These are phyloP conservation scores for Meriones psammophilus DNA, from an alignment of 2,797 vertebrate genomes.

Conservation along the genomic window DNA sequence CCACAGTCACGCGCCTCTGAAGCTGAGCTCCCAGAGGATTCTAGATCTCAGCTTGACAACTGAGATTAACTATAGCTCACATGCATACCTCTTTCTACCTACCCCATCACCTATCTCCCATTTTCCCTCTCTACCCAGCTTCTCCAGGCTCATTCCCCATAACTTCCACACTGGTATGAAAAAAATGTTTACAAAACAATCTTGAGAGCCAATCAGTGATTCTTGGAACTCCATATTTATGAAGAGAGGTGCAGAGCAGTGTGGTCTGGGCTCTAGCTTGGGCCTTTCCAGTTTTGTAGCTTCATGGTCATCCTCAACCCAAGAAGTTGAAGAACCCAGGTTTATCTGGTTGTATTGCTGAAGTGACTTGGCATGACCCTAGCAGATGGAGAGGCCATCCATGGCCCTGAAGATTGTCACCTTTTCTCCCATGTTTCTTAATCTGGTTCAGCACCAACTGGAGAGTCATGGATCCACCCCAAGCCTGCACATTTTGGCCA, in stretches of 20 bases:
- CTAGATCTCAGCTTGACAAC: not conserved
- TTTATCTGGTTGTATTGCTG: not conserved
- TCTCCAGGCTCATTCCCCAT: not conserved
- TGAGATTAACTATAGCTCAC: not conserved
- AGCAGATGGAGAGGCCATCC: not conserved
- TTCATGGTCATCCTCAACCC: not conserved
- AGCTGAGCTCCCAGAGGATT: not conserved
- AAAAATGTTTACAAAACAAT: not conserved
- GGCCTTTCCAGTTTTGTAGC: not conserved
- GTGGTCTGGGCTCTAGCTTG: not conserved
- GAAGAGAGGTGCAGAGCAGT: no score
- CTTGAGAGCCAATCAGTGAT: not conserved
- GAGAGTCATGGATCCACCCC: not conserved
- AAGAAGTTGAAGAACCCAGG: constrained; percentile 1
- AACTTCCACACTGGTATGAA: not conserved
- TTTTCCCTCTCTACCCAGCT: not conserved
- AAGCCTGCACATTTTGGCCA: not conserved
- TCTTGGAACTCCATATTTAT: no score
- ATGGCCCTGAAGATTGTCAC: no score
- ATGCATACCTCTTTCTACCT: not conserved
- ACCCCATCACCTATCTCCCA: not conserved
- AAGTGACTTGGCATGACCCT: not conserved
- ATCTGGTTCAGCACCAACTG: not conserved
- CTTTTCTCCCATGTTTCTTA: not conserved
- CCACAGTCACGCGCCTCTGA: not conserved